Percentiles rank a stretch among this genome's conserved stretches.
Conservation (phyloP, 2,888 invertebrate genomes). For the Pyrochroa serraticornis region DNA sequence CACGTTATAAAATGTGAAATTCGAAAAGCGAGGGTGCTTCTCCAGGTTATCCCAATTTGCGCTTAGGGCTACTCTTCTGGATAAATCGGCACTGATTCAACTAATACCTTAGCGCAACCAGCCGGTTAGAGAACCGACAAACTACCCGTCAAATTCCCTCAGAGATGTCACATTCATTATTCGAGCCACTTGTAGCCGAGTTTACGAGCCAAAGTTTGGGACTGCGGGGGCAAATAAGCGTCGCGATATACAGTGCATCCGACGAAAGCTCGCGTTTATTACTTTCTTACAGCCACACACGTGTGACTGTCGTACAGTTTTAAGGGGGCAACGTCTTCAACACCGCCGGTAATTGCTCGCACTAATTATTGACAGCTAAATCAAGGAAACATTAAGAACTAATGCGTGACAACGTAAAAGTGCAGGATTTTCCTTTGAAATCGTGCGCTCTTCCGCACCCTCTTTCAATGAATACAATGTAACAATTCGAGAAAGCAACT, state of each 20-base stretch:
- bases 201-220: conserved; percentile 26
- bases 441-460: neutral
- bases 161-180: conserved; percentile 30
- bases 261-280: conserved; percentile 13
- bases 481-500: neutral
- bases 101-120: conserved; percentile 26
- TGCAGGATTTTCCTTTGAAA: neutral
- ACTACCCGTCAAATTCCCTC: conserved; percentile 31
- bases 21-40: conserved; percentile 4
- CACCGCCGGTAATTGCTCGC: neutral
- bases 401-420: conserved; percentile 1
- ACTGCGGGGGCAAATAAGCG: conserved; percentile 18
- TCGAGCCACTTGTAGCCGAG: conserved; percentile 23
- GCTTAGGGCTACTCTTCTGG: conserved; percentile 12
- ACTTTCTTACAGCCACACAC: conserved; percentile 13
- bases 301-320: conserved; percentile 9
- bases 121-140: conserved; percentile 25
- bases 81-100: conserved; percentile 27
- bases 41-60: conserved; percentile 16
- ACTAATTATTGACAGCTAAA: conserved; percentile 7
- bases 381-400: neutral
- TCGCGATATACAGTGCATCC: conserved; percentile 17
- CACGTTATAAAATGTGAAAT: conserved; percentile 11
- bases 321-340: conserved; percentile 2
- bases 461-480: neutral